phyloP scores from a whole-genome alignment of 2,113 vertebrate species.

The Neomonachus schauinslandi region DNA sequence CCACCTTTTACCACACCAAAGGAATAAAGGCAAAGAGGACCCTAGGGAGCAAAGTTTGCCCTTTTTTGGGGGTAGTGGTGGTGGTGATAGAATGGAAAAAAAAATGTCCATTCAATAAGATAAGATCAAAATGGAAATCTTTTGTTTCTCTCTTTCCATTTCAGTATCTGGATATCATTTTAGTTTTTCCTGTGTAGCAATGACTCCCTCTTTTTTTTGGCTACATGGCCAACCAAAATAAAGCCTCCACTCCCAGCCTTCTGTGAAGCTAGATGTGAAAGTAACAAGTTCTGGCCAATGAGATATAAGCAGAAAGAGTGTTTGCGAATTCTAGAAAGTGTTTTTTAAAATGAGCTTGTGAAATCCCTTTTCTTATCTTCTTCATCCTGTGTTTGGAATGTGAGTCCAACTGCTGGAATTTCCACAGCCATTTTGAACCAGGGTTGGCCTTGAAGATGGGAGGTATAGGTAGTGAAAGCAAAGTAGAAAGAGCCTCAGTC shows the following conservation, averaged over 20 bases:
- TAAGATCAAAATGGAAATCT: not conserved
- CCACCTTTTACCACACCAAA: not conserved
- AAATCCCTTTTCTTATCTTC: not conserved
- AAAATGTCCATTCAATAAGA: not conserved
- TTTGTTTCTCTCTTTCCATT: not conserved
- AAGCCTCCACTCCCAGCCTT: not conserved
- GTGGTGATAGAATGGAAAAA: not conserved
- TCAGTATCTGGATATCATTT: constrained; percentile 21
- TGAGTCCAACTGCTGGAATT: not conserved
- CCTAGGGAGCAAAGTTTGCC: not conserved
- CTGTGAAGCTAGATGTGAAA: not conserved
- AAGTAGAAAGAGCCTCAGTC: not conserved
- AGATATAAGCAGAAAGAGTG: not conserved
- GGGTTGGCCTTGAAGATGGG: not conserved
- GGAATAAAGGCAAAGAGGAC: not conserved
- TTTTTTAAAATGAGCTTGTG: not conserved
- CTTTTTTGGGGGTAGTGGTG: not conserved
- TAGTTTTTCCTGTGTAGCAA: not conserved
- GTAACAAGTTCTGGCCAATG: not conserved
- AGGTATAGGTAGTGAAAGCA: not conserved
- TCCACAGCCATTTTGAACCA: not conserved
- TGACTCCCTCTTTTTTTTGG: not conserved
- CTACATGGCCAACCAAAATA: constrained; percentile 38
- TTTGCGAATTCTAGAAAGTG: not conserved
- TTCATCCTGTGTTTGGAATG: not conserved